phyloP scores from a whole-genome alignment of 2,888 invertebrate genomes.

The Melolontha melolontha region DNA sequence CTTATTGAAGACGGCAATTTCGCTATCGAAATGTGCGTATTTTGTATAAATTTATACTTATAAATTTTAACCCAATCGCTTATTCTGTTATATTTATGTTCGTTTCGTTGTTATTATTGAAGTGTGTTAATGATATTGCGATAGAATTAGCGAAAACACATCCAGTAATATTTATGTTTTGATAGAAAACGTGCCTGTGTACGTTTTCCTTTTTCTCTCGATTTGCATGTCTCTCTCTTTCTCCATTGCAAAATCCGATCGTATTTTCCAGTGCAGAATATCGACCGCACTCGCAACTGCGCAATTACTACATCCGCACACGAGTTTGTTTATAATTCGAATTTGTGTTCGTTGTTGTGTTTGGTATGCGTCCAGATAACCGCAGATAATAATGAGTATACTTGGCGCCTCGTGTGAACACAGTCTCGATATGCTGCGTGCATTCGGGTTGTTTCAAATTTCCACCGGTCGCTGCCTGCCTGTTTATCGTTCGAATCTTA shows the following conservation, averaged over 20 bases:
- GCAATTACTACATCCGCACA: constrained; percentile 44
- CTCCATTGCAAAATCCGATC: background rate
- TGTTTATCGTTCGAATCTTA: constrained; percentile 22
- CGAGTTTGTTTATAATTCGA: constrained; percentile 43
- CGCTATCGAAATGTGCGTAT: too few relatives aligned
- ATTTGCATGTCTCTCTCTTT: too few relatives aligned
- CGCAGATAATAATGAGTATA: constrained; percentile 31
- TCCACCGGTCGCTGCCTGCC: background rate
- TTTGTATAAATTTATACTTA: too few relatives aligned
- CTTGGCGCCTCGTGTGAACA: constrained; percentile 27
- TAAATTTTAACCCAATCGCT: too few relatives aligned
- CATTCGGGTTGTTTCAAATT: constrained; percentile 14
- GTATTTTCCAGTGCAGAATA: constrained; percentile 43
- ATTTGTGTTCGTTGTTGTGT: constrained; percentile 39
- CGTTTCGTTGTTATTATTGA: too few relatives aligned
- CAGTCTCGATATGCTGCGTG: constrained; percentile 13
- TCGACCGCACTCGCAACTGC: constrained; percentile 47
- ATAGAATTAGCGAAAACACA: too few relatives aligned
- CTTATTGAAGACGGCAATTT: too few relatives aligned
- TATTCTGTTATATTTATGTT: too few relatives aligned
- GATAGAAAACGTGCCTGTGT: too few relatives aligned
- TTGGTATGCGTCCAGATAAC: constrained; percentile 38
- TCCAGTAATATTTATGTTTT: too few relatives aligned
- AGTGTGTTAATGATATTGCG: too few relatives aligned
- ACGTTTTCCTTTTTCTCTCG: too few relatives aligned